Base-by-base conservation (phyloP, 2,797 vertebrate species). In the Dendrocincla tyrannina region DNA sequence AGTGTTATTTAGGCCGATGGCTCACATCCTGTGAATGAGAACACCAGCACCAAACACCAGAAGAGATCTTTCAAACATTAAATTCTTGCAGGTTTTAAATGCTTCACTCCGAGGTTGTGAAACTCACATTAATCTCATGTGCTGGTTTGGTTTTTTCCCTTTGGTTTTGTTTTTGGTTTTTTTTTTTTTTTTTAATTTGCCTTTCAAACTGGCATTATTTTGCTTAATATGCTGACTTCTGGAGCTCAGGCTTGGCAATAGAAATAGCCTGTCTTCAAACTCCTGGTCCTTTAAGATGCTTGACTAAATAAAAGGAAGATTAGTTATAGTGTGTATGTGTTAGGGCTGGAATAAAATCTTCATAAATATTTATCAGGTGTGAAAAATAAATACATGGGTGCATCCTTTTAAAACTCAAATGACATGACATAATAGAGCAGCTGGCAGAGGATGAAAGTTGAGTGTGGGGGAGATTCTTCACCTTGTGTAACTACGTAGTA, bases 351-450 rank as follows among this genome's bases (percentile, higher is more conserved):
- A 62, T 74, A 66, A 87, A 93, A 67, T 50, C 88, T 63, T 92
- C 55, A n/a, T 92, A 74, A 87, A 63, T 90, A 69, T 95, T 96
- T 95, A 86, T 96, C 50, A 88, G 63, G 64, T 90, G 73, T 42
- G 87, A 84, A 84, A 87, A 85, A 78, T 28, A 86, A 87, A 69
- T 53, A 70, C 27, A 15, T 42, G 53, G 50, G 18, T 67, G 79
- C 53, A 39, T 73, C 33, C 33, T 91, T 77, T 78, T 84, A 86
- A 63, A 83, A 41, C 27, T 85, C 64, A 22, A 60, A 30, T 85
- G 73, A 32, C 82, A 41, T 14, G 56, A 50, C 50, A 39, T 68
- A 87, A 79, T 30, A 88, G 67, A 89, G 14, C 27, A 74, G 49
- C n/a, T 96, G 93, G 77, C 64, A 74, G 46, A 42, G 60, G 64